These are phyloP conservation scores for Xanthorhoe spadicearia DNA, from an alignment of 2,888 invertebrate species.

Conservation along the genomic window DNA sequence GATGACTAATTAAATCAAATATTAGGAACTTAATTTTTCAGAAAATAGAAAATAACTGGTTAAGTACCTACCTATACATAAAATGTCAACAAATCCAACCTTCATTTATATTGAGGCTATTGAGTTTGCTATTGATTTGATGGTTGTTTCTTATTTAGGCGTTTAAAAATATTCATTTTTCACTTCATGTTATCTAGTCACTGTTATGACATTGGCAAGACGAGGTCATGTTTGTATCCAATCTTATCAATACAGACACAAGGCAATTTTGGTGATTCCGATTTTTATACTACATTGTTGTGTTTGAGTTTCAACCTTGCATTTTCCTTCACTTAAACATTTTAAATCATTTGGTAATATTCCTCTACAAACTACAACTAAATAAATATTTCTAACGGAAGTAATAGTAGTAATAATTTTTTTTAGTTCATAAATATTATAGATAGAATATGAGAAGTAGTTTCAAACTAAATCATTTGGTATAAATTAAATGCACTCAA, in stretches of 20 bases:
- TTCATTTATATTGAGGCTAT: neutral
- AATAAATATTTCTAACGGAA: constrained; percentile 11
- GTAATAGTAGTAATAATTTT: too few species aligned
- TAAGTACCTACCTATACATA: too few species aligned
- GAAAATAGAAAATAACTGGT: neutral
- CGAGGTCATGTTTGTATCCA: constrained; percentile 45
- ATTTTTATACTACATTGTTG: neutral
- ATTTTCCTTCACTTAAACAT: neutral
- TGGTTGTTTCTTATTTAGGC: neutral
- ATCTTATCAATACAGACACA: constrained; percentile 45
- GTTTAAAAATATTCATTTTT: neutral
- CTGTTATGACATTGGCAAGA: constrained; percentile 56
- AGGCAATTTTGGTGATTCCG: constrained; percentile 53
- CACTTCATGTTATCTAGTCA: constrained; percentile 5
- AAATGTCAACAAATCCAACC: neutral
- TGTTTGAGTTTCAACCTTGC: constrained; percentile 4
- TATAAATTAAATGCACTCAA: constrained; percentile 79
- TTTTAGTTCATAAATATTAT: constrained; percentile 27
- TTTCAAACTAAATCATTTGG: constrained; percentile 70
- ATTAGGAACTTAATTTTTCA: neutral
- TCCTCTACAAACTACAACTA: constrained; percentile 18
- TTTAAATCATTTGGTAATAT: constrained; percentile 22
- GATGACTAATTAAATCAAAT: neutral
- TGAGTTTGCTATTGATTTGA: neutral
- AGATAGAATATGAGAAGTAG: constrained; percentile 42